phyloP scores from a whole-genome alignment of 2,797 vertebrate species.

The Loris lydekkerianus region DNA sequence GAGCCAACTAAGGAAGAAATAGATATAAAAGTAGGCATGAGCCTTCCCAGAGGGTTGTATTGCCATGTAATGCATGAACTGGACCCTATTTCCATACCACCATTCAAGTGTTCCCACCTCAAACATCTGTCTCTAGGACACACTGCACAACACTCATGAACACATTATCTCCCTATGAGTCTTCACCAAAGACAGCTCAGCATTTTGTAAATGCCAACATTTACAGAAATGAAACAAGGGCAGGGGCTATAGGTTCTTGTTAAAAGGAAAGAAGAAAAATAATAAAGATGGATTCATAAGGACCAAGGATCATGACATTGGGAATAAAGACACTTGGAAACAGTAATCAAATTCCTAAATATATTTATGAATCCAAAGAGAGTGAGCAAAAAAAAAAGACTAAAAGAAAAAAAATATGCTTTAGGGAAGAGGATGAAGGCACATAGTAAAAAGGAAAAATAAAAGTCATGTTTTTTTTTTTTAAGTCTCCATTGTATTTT shows the following conservation, averaged over 20 bases:
- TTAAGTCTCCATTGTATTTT: no score
- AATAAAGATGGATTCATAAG: neutral
- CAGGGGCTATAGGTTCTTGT: neutral
- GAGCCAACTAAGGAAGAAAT: neutral
- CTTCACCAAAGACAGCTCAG: neutral
- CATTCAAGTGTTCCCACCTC: neutral
- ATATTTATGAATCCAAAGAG: neutral
- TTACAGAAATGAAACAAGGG: neutral
- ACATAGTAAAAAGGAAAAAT: neutral
- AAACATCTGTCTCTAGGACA: neutral
- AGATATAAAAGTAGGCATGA: neutral
- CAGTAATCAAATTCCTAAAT: neutral
- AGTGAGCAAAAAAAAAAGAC: neutral
- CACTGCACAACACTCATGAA: neutral
- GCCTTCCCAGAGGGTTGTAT: neutral
- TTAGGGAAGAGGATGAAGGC: neutral
- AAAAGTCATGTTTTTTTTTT: no score
- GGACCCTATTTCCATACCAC: neutral
- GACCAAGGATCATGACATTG: neutral
- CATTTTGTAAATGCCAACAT: neutral
- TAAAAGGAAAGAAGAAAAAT: slow-evolving; percentile 13
- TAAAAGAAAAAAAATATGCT: neutral
- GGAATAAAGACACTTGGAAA: neutral
- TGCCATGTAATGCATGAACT: neutral
- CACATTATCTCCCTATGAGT: neutral